Evolutionary conservation across 2,113 vertebrate genomes (phyloP).

Genomic region (Protobothrops flavoviridis): DNA sequence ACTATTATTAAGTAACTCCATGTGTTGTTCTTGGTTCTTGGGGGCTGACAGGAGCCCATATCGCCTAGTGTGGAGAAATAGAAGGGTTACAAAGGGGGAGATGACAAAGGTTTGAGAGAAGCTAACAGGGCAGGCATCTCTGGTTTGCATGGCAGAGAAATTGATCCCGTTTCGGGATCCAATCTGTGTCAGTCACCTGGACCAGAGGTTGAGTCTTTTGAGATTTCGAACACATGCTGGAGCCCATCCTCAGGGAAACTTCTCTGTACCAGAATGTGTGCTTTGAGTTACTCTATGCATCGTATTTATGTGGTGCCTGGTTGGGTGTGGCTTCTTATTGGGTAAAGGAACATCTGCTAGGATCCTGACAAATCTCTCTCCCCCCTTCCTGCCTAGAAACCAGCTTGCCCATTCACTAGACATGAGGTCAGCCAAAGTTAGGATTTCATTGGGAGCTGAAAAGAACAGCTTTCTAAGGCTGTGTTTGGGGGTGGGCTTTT

Average conservation of each 20-base stretch:
- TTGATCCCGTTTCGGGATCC: not conserved
- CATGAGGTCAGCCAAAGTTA: not conserved
- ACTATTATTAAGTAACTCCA: not conserved
- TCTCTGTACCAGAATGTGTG: not conserved
- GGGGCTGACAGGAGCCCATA: not conserved
- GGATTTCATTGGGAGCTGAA: not conserved
- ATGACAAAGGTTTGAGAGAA: not conserved
- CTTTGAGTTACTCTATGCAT: not conserved
- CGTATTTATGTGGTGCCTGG: not conserved
- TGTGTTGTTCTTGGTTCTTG: not conserved
- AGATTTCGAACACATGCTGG: not conserved
- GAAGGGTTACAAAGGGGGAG: not conserved
- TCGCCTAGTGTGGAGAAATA: not conserved
- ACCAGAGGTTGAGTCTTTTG: not conserved
- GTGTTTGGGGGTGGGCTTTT: not conserved
- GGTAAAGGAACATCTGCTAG: not conserved
- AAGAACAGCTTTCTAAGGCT: not conserved
- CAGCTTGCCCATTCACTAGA: not conserved
- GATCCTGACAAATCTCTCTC: too few species aligned
- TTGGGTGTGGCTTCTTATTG: not conserved
- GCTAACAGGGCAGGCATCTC: not conserved
- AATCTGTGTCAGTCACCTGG: not conserved
- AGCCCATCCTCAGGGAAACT: too few species aligned
- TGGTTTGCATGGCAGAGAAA: not conserved
- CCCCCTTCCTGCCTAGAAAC: not conserved